Evolutionary conservation across 1,140 invertebrate genomes (phyloP).

Genomic region (Hypsibius dujardini): DNA sequence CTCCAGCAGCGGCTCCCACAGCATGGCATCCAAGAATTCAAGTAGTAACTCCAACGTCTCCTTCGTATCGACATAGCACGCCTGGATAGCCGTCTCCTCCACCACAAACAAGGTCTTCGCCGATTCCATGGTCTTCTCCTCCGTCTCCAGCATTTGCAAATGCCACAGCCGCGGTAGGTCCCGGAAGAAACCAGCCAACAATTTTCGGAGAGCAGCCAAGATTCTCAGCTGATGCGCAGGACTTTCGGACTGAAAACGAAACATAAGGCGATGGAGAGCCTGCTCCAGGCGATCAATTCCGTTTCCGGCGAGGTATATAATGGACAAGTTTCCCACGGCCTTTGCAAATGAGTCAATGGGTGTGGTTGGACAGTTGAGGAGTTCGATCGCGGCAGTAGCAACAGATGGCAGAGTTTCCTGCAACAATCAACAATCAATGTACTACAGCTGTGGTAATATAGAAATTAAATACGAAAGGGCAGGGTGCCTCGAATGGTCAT

Average conservation of each 20-base stretch:
- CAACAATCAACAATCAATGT: too few relatives aligned
- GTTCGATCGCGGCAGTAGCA: neutral
- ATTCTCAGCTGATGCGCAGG: neutral
- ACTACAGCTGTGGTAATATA: too few relatives aligned
- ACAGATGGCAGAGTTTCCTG: conserved; percentile 1
- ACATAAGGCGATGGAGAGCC: neutral
- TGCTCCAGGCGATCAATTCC: neutral
- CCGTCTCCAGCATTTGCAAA: neutral
- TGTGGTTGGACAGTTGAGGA: neutral
- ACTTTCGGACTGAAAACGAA: neutral
- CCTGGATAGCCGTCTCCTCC: neutral
- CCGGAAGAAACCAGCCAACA: neutral
- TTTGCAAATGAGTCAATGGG: neutral
- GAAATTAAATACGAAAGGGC: too few relatives aligned
- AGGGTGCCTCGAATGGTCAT: too few relatives aligned
- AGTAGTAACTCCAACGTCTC: neutral
- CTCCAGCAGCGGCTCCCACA: neutral
- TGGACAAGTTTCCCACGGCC: neutral
- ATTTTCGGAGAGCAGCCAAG: neutral
- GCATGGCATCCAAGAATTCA: neutral
- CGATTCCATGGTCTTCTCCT: neutral
- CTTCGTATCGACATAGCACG: neutral
- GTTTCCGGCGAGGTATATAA: neutral
- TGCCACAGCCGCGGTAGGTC: neutral
- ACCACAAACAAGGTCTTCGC: neutral